Evolutionary conservation across 2,888 invertebrate genomes (phyloP).

Genomic region (Folsomia candida): DNA sequence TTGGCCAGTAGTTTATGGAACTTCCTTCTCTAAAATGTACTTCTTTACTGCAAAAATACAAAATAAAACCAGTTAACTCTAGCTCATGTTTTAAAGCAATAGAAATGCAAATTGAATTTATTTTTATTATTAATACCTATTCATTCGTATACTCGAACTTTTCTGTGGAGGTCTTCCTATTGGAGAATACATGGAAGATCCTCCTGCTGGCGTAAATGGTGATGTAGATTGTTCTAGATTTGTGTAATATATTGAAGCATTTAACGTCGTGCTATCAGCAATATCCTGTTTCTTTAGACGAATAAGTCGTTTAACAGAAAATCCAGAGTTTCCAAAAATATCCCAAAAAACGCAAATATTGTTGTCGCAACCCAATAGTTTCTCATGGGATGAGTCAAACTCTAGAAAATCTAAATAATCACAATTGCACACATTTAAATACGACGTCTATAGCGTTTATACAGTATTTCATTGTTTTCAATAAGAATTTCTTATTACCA

Average conservation of each 20-base stretch:
- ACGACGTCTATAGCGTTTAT: neutral
- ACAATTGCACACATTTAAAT: neutral
- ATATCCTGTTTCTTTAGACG: constrained; percentile 39
- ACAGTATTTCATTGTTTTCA: too few species aligned
- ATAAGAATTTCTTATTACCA: constrained; percentile 20
- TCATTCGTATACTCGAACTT: constrained; percentile 34
- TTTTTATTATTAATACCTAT: constrained; percentile 26
- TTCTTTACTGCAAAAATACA: neutral
- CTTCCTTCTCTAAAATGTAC: constrained; percentile 44
- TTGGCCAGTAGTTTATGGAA: constrained; percentile 45
- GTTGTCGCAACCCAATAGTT: constrained; percentile 42
- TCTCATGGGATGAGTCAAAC: constrained; percentile 40
- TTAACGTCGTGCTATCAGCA: constrained; percentile 37
- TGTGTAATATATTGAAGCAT: constrained; percentile 37
- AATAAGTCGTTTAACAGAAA: constrained; percentile 40
- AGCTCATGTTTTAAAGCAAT: neutral
- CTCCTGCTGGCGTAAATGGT: constrained; percentile 39
- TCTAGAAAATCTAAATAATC: constrained; percentile 36
- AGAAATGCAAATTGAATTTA: neutral
- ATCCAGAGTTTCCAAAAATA: constrained; percentile 40
- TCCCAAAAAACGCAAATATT: constrained; percentile 48
- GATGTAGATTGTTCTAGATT: constrained; percentile 31
- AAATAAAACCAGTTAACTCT: too few species aligned
- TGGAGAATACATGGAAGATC: constrained; percentile 34
- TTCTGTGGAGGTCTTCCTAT: constrained; percentile 19